Conservation (phyloP, 2,797 vertebrate species). For the Mormyrus hasselquistii region DNA sequence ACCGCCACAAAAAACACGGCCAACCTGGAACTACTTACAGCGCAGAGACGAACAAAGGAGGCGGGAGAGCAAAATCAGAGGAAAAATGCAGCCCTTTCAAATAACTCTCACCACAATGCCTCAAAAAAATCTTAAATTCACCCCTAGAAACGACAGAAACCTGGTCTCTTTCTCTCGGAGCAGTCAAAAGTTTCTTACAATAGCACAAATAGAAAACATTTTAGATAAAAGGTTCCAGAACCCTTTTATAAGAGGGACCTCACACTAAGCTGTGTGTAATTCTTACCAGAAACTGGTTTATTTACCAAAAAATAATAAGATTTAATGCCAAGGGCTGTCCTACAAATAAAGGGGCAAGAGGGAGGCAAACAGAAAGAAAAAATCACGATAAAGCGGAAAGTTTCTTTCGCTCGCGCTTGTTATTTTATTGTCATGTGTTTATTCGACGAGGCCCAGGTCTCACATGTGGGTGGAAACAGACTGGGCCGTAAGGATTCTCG, state of each 20-base stretch:
- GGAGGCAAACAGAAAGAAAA: slow-evolving; percentile 32
- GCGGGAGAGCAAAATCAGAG: slow-evolving; percentile 54
- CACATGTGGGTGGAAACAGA: slow-evolving; percentile 35
- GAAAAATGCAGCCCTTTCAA: slow-evolving; percentile 69
- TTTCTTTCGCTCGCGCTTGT: slow-evolving; percentile 52
- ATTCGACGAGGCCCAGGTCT: slow-evolving; percentile 46
- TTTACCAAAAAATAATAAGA: slow-evolving; percentile 76
- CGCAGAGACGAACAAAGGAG: slow-evolving; percentile 62
- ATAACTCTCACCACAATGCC: slow-evolving; percentile 75
- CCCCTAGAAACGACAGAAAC: slow-evolving; percentile 70
- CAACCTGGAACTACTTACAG: slow-evolving; percentile 69
- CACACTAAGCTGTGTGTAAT: slow-evolving; percentile 77
- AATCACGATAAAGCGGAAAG: slow-evolving; percentile 36
- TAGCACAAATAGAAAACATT: slow-evolving; percentile 78
- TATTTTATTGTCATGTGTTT: slow-evolving; percentile 60
- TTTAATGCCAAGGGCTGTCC: slow-evolving; percentile 69
- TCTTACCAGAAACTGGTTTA: slow-evolving; percentile 74
- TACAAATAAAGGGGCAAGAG: slow-evolving; percentile 65
- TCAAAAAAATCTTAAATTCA: slow-evolving; percentile 66
- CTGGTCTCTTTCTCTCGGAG: slow-evolving; percentile 72
- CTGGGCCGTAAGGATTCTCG: background rate
- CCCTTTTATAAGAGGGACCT: slow-evolving; percentile 68
- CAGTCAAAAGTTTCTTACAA: slow-evolving; percentile 74
- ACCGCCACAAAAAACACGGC: slow-evolving; percentile 18
- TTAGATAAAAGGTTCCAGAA: slow-evolving; percentile 73